Base-by-base conservation (phyloP, 2,113 vertebrate species). In the Sphyrna mokarran region DNA sequence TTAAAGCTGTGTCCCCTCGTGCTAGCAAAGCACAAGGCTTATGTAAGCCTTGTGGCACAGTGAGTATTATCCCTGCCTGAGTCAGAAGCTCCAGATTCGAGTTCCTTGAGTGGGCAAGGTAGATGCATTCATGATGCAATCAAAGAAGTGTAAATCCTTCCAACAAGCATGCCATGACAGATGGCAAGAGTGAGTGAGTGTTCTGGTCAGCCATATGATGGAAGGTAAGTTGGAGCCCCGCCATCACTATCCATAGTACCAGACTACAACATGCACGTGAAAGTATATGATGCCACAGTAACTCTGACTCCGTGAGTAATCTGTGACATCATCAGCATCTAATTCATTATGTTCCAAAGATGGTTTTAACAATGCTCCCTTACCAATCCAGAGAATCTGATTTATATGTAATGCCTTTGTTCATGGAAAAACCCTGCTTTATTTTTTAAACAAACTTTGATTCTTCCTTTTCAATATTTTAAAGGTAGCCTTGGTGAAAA, bases 401-500 rank as follows among this genome's bases (percentile, higher is more conserved):
- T 87, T 87, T 89, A 14, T 9, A 29, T 29, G n/a, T 37, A 37
- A 80, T 80, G 48, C 18, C 86, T 58, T 89, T 29, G 58, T 54
- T 89, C 8, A 89, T 18, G 58, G 58, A 61, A 29, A 11, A 61
- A 93, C n/a, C n/a, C n/a, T 68, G 89, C 14, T 93, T 54, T 54
- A 54, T 54, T 54, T 66, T 93, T 66, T 93, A 89, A 89, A 91
- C 87, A 91, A 40, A 83, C 29, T 90, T 91, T 91, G 29, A 91
- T 29, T 1, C 1, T 16, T 6, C 87, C 87, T 26, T 63, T 63
- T 91, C n/a, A 54, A 89, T 90, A 29, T 90, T 66, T 93, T 95
- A 22, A 96, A 99, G 98, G 98, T 90, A 98, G 98, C 16, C 97
- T 99, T 29, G 98, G 98, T 93, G 98, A 99, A 96, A 99, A 99